Evolutionary conservation across 2,888 invertebrate genomes (phyloP).

Genomic region (Laspeyria flexula): DNA sequence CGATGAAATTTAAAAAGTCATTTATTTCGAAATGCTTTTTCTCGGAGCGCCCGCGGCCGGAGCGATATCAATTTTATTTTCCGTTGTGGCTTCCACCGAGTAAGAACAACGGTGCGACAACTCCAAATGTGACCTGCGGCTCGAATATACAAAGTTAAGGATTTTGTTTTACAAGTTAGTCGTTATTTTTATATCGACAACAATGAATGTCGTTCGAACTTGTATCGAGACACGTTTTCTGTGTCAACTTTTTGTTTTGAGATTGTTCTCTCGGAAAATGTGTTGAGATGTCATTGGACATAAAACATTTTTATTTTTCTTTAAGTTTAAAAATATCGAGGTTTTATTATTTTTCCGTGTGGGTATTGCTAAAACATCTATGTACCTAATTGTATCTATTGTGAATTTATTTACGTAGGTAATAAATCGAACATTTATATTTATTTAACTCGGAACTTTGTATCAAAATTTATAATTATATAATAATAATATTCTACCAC

Average conservation of each 20-base stretch:
- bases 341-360: not conserved
- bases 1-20: constrained; percentile 87
- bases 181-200: constrained; percentile 43
- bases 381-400: too few relatives aligned
- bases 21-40: constrained; percentile 86
- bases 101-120: constrained; percentile 54
- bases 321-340: not conserved
- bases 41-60: constrained; percentile 80
- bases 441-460: too few relatives aligned
- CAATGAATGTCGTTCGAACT: constrained; percentile 39
- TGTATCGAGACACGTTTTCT: constrained; percentile 24
- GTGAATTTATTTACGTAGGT: too few relatives aligned
- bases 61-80: constrained; percentile 85
- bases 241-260: constrained; percentile 19
- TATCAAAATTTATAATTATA: too few relatives aligned
- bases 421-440: too few relatives aligned
- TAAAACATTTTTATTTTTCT: not conserved
- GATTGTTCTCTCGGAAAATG: constrained; percentile 10
- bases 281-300: not conserved
- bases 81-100: constrained; percentile 73
- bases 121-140: constrained; percentile 45
- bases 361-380: too few relatives aligned
- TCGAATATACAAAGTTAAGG: constrained; percentile 39
- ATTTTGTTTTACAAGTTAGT: constrained; percentile 40
- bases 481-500: too few relatives aligned